These are phyloP conservation scores for Pristionchus maxplancki DNA, from an alignment of 2,888 invertebrate species.

Conservation along the genomic window DNA sequence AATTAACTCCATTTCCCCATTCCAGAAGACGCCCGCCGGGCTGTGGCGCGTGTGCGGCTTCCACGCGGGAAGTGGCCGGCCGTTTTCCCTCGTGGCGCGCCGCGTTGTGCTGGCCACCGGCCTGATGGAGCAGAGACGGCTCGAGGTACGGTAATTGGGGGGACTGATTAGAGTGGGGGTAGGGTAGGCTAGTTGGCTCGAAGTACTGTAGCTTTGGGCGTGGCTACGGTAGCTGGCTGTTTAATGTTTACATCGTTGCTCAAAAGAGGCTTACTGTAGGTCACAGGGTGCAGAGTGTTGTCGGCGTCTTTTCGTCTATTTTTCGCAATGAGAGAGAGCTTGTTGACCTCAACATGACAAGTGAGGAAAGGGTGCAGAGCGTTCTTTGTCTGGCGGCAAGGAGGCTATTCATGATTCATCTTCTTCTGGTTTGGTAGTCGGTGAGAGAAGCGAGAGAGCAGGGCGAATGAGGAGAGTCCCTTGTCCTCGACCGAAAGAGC, in stretches of 20 bases:
- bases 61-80: neutral
- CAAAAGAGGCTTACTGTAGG: too few species aligned
- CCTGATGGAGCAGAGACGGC: conserved; percentile 24
- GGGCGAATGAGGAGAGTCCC: neutral
- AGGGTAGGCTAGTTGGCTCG: neutral
- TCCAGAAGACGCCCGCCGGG: conserved; percentile 34
- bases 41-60: conserved; percentile 40
- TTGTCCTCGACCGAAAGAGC: neutral
- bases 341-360: too few species aligned
- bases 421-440: too few species aligned
- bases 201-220: neutral
- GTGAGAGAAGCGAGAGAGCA: neutral
- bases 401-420: too few species aligned
- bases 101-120: conserved; percentile 47
- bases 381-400: neutral
- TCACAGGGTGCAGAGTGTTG: too few species aligned
- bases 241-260: too few species aligned
- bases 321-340: too few species aligned
- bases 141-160: conserved; percentile 30
- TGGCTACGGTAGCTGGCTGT: neutral
- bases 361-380: neutral
- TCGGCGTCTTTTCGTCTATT: too few species aligned
- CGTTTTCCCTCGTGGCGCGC: neutral
- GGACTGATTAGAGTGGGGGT: too few species aligned
- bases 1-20: too few species aligned